A percentile compares a stretch with the other conserved stretches of the same genome.
Evolutionary conservation across 2,113 vertebrate genomes (phyloP).

Genomic region (Stomatorhinus ivindoensis): DNA sequence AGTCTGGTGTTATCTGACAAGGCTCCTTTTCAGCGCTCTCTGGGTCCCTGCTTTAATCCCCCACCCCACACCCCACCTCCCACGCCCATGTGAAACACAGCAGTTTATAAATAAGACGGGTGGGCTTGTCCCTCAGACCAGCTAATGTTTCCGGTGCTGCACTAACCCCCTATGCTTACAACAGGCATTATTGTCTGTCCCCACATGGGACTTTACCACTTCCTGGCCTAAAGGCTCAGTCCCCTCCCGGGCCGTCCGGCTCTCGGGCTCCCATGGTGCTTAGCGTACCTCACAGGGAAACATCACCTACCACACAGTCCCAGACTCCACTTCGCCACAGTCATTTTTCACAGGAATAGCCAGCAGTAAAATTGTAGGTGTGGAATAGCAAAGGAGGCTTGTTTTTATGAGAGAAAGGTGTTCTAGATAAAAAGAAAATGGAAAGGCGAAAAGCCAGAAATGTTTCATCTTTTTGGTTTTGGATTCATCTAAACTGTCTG

Average conservation of each 20-base stretch:
- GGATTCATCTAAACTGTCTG: background rate
- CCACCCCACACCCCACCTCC: slow-evolving; percentile 18
- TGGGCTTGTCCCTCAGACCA: slow-evolving; percentile 50
- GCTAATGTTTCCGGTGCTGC: slow-evolving; percentile 64
- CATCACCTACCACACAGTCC: slow-evolving; percentile 1
- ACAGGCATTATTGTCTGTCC: slow-evolving; percentile 61
- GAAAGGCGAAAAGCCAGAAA: background rate
- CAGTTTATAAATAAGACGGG: slow-evolving; percentile 41
- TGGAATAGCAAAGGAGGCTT: background rate
- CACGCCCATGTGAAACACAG: slow-evolving; percentile 31
- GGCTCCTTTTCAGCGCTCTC: background rate
- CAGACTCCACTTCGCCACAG: background rate
- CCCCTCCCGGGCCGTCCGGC: slow-evolving; percentile 18
- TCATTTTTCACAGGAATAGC: background rate
- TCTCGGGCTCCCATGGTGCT: background rate
- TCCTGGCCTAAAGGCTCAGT: slow-evolving; percentile 48
- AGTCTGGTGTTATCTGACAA: background rate
- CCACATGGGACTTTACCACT: slow-evolving; percentile 54
- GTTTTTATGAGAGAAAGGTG: background rate
- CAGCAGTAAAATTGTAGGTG: background rate
- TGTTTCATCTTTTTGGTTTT: background rate
- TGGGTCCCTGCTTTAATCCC: slow-evolving; percentile 5
- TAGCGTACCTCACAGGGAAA: background rate
- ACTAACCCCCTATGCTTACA: slow-evolving; percentile 56
- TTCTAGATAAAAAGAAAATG: background rate